Base-by-base conservation (phyloP, 2,888 invertebrate species). In the Notodonta dromedarius region DNA sequence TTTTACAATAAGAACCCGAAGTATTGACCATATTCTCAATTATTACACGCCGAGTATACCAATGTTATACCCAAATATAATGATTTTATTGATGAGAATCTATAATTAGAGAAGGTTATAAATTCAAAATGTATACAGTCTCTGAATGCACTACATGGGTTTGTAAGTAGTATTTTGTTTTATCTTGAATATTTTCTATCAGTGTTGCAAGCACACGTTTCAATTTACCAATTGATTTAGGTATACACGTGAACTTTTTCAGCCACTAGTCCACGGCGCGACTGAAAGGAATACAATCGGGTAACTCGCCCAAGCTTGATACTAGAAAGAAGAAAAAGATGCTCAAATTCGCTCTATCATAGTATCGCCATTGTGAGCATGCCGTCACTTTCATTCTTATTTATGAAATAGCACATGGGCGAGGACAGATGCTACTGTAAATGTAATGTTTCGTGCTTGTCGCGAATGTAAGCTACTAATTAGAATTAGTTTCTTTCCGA, bases 181-280 rank as follows among this genome's bases (percentile, higher is more conserved):
- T 39, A 35, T 5, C 16, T 57, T 61, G 16, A 61, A 57, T 58
- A 59, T n/a, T 42, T 53, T 51, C 35, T 52, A 48, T 24, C 59
- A 40, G 54, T 58, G 52, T 60, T 66, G 57, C 53, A 52, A 56
- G 48, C 56, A 51, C 40, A 48, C 44, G 51, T 46, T 55, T 40
- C 53, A 39, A 58, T 62, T 14, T 61, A 68, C 60, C 68, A 46
- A 61, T 65, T 62, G 62, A 14, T 42, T 51, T 51, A 52, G 68
- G 61, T 66, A 72, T 56, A 24, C 14, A 62, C 58, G 70, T 62
- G 56, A 73, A 58, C 54, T 59, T 66, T 50, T 24, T 24, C 24
- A 24, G 24, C 24, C 24, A 24, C 24, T 24, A 24, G 24, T 2
- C 24, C 24, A 24, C 24, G 24, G 24, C 24, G 24, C 24, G 24